Evolutionary conservation across 2,888 invertebrate genomes (phyloP).

Genomic region (Luffia ferchaultella): DNA sequence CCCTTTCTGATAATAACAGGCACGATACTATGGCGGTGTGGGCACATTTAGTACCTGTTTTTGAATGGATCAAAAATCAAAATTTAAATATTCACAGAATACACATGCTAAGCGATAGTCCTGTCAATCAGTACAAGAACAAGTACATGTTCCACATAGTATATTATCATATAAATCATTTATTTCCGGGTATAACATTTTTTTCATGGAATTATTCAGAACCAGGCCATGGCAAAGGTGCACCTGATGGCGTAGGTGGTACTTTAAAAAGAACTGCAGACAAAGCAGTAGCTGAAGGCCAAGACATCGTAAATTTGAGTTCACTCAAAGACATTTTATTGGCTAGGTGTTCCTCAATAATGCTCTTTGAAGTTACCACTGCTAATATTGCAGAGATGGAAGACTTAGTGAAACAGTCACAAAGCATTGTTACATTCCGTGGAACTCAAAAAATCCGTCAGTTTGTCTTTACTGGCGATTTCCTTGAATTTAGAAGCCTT

Average conservation of each 20-base stretch:
- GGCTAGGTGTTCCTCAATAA: slow-evolving; percentile 17
- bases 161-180: slow-evolving; percentile 13
- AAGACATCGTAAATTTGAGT: slow-evolving; percentile 13
- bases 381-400: slow-evolving; percentile 15
- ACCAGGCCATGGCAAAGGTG: too few relatives aligned
- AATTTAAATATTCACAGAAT: too few relatives aligned
- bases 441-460: too few relatives aligned
- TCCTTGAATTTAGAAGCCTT: too few relatives aligned
- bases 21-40: slow-evolving; percentile 15
- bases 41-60: slow-evolving; percentile 14
- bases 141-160: slow-evolving; percentile 16
- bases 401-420: slow-evolving; percentile 14
- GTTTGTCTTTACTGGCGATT: too few relatives aligned
- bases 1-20: slow-evolving; percentile 11
- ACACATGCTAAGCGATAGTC: neutral
- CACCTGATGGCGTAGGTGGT: too few relatives aligned
- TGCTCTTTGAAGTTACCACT: slow-evolving; percentile 17
- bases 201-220: slow-evolving; percentile 27
- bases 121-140: slow-evolving; percentile 16
- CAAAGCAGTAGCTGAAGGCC: too few relatives aligned
- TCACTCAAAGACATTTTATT: slow-evolving; percentile 15
- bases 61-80: slow-evolving; percentile 11
- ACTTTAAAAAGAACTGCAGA: too few relatives aligned
- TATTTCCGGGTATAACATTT: slow-evolving; percentile 11
- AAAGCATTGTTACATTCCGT: neutral